Percentiles rank a stretch among this genome's conserved stretches.
These are phyloP conservation scores for Chymomyza costata DNA, from an alignment of 1,140 invertebrate genomes.

Conservation along the genomic window DNA sequence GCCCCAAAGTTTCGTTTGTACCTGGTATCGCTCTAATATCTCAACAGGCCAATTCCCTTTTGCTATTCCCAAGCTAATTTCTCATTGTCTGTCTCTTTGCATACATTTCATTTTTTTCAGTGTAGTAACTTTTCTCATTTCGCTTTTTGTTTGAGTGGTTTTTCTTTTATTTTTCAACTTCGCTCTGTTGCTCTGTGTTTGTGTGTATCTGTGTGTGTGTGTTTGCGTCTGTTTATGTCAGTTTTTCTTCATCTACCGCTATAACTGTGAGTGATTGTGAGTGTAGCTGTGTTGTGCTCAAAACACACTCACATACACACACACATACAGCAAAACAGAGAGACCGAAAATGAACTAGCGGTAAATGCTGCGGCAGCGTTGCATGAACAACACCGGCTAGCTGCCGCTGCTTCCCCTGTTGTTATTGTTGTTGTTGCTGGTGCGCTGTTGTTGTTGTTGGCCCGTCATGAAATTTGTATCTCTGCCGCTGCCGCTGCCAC, in stretches of 20 bases:
- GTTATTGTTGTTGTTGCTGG: constrained; percentile 2
- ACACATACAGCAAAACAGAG: constrained; percentile 16
- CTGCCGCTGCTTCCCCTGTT: constrained; percentile 1
- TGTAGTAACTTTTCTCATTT: constrained; percentile 70
- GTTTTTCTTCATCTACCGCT: constrained; percentile 22
- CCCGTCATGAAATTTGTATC: constrained; percentile 60
- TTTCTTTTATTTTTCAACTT: constrained; percentile 40
- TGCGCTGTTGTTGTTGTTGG: constrained; percentile 9
- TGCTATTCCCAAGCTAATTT: constrained; percentile 12
- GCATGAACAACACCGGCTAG: constrained; percentile 55
- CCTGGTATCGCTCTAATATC: too few species aligned
- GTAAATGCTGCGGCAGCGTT: constrained; percentile 50
- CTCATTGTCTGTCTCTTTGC: constrained; percentile 2
- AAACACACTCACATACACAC: constrained; percentile 34
- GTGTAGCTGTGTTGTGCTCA: constrained; percentile 6
- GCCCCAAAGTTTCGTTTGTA: too few species aligned
- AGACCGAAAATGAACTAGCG: constrained; percentile 55
- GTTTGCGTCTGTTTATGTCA: constrained; percentile 14
- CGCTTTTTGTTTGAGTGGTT: constrained; percentile 69
- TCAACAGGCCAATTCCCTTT: too few species aligned
- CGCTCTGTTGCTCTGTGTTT: constrained; percentile 16
- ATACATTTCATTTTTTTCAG: constrained; percentile 34
- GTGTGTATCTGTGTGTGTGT: constrained; percentile 21
- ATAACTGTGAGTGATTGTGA: neutral
- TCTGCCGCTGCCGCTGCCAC: constrained; percentile 32